These are phyloP conservation scores for Pseudomyrmex cubaensis DNA, from an alignment of 1,140 invertebrate genomes.

Conservation along the genomic window DNA sequence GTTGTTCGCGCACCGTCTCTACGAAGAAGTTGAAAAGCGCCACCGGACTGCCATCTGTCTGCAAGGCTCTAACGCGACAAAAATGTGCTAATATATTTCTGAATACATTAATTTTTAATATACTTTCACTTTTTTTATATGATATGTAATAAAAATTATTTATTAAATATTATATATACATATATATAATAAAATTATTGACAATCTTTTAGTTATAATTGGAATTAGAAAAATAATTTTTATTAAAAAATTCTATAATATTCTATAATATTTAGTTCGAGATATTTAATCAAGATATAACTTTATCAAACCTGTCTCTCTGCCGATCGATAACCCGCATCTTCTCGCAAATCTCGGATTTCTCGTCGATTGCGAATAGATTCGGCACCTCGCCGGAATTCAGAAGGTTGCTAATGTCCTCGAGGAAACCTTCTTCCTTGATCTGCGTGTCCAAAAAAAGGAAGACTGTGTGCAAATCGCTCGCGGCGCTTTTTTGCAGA, in stretches of 20 bases:
- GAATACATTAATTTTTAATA: not conserved
- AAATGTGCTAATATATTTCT: not conserved
- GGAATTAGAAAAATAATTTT: no score
- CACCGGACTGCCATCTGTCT: constrained; percentile 95
- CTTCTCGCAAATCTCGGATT: constrained; percentile 96
- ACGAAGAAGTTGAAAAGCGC: constrained; percentile 97
- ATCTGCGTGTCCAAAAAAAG: constrained; percentile 96
- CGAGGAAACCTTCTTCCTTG: constrained; percentile 96
- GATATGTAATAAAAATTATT: no score
- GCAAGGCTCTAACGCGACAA: constrained; percentile 88
- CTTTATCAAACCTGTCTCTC: constrained; percentile 86
- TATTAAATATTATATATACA: no score
- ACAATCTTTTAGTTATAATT: no score
- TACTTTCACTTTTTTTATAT: not conserved
- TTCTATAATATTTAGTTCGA: no score
- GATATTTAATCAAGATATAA: no score
- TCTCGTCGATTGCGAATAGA: constrained; percentile 95
- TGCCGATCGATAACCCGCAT: constrained; percentile 96
- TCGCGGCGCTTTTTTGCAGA: constrained; percentile 92
- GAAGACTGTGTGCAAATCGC: constrained; percentile 95
- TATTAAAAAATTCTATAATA: no score
- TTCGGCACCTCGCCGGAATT: constrained; percentile 98
- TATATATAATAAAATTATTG: no score
- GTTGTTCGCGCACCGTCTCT: constrained; percentile 93
- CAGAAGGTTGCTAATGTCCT: constrained; percentile 97